A percentile compares a stretch with the other conserved stretches of the same genome.
Conservation (phyloP, 1,140 invertebrate species). For the Luehdorfia chinensis region DNA sequence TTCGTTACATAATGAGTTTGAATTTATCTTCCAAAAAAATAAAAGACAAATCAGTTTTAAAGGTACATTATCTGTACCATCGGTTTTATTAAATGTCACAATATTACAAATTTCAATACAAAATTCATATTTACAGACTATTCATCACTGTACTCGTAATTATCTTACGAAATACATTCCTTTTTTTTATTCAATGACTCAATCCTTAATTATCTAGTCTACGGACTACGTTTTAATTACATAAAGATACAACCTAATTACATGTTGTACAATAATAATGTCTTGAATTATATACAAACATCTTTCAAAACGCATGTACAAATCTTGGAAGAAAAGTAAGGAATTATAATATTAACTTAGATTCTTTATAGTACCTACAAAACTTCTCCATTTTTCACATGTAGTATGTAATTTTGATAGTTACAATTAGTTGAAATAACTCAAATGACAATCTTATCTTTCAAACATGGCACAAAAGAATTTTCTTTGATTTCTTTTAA, state of each 20-base stretch:
- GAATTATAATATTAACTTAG: too few species aligned
- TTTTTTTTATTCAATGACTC: conserved; percentile 2
- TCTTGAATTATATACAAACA: background rate
- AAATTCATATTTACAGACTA: conserved; percentile 9
- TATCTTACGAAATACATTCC: background rate
- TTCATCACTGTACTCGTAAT: background rate
- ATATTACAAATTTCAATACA: conserved; percentile 12
- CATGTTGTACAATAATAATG: conserved; percentile 6
- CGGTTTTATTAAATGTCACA: background rate
- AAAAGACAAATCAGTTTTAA: conserved; percentile 2
- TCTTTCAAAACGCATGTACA: background rate
- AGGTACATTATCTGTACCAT: background rate
- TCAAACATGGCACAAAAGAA: too few species aligned
- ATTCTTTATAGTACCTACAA: too few species aligned
- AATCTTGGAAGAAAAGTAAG: too few species aligned
- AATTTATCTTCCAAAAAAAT: too few species aligned
- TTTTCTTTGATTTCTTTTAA: too few species aligned
- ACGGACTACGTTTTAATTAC: background rate
- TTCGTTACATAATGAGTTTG: too few species aligned
- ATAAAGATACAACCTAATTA: background rate
- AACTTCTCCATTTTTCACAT: background rate
- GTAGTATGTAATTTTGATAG: too few species aligned
- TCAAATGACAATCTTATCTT: too few species aligned
- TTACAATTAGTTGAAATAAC: too few species aligned
- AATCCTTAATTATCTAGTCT: conserved; percentile 3